These are phyloP conservation scores for Megamerina dolium DNA, from an alignment of 2,888 invertebrate species.

Conservation along the genomic window DNA sequence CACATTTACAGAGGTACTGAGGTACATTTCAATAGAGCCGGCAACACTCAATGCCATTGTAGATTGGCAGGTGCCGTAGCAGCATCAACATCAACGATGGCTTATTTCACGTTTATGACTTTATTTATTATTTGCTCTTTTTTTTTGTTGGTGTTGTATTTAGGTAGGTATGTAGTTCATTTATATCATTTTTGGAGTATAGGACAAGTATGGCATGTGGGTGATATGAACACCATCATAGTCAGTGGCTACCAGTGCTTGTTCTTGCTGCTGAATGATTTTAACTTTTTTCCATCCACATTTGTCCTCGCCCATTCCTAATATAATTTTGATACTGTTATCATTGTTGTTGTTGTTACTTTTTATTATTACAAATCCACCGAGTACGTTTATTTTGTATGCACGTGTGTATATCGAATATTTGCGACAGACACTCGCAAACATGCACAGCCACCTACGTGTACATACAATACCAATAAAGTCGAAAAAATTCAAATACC, in stretches of 20 bases:
- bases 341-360: conserved; percentile 2
- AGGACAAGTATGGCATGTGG: too few relatives aligned
- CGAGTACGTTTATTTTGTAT: conserved; percentile 1
- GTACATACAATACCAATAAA: neutral
- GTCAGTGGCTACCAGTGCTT: neutral
- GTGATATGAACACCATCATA: neutral
- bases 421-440: too few relatives aligned
- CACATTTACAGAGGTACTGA: too few relatives aligned
- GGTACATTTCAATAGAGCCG: too few relatives aligned
- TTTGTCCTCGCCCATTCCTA: neutral
- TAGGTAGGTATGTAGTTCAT: too few relatives aligned
- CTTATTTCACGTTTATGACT: conserved; percentile 3
- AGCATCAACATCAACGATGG: neutral
- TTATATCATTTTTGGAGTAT: too few relatives aligned
- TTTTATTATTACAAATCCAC: conserved; percentile 7
- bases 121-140: too few relatives aligned
- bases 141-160: too few relatives aligned
- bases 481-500: too few relatives aligned
- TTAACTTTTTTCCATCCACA: neutral
- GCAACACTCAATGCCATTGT: too few relatives aligned
- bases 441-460: neutral
- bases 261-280: neutral
- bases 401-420: too few relatives aligned
- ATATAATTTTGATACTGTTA: too few relatives aligned
- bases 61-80: neutral